A percentile compares a stretch with the other conserved stretches of the same genome.
Evolutionary conservation across 2,888 invertebrate species (phyloP).

Genomic region (Hedychridium roseum): DNA sequence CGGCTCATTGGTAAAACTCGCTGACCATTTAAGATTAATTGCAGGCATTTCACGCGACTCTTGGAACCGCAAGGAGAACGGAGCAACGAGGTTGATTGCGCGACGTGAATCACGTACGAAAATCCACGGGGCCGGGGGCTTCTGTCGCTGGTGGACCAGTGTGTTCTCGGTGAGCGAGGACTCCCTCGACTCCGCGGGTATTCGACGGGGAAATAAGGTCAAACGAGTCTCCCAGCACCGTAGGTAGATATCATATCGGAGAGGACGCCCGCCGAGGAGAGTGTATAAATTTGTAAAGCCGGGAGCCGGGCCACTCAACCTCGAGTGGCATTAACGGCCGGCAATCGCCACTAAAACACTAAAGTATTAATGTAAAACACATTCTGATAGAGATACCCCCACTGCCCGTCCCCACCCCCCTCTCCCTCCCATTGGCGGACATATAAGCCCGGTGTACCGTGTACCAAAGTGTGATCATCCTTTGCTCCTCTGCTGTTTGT

Average conservation of each 20-base stretch:
- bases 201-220: conserved; percentile 38
- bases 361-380: conserved; percentile 64
- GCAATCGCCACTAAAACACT: conserved; percentile 62
- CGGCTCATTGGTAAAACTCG: no score
- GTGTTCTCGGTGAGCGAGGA: no score
- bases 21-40: neutral
- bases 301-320: conserved; percentile 55
- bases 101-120: no score
- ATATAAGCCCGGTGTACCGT: neutral
- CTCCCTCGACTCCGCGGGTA: no score
- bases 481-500: no score
- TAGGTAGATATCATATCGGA: conserved; percentile 56
- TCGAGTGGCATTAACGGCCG: conserved; percentile 60
- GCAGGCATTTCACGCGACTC: neutral
- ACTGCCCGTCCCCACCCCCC: conserved; percentile 14
- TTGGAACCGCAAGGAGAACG: conserved; percentile 26
- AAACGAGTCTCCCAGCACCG: conserved; percentile 22
- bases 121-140: no score
- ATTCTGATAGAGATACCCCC: conserved; percentile 62
- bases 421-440: neutral
- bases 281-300: conserved; percentile 61
- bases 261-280: conserved; percentile 46
- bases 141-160: no score
- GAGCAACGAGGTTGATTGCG: no score
- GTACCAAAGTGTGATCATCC: neutral